Base-by-base conservation (phyloP, 2,888 invertebrate genomes). In the Baccha elongata region DNA sequence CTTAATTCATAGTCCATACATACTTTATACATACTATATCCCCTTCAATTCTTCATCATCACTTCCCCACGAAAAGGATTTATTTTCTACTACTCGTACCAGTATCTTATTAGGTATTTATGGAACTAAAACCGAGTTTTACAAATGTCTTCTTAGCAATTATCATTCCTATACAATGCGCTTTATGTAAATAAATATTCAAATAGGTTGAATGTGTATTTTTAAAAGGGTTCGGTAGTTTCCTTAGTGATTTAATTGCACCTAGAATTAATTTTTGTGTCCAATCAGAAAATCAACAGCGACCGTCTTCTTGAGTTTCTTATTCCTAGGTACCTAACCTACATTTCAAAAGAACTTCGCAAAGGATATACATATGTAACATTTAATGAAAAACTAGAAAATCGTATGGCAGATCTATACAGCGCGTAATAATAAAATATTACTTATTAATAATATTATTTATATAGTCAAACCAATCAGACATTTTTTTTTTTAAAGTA, bases 131-230 rank as follows among this genome's bases (percentile, higher is more conserved):
- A 40, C 40, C 58, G 40, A 40, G 11, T 26, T 55, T 35, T 55
- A 21, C 55, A 40, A 55, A 55, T 37, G 37, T 55, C 55, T 55
- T 55, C 52, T 32, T 53, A 32, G 3, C 32, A 53, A 53, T 53
- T 53, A 52, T 52, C 29, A 29, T 26, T 52, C 52, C 32, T 52
- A 50, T 29, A 29, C 50, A 52, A 52, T 52, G 32, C 32, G 17
- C 13, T 10, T 29, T 50, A 15, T 48, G 29, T 50, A 50, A 17
- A 29, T 50, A 50, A 50, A 17, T 50, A 50, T 50, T 50, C 26
- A 50, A 50, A 50, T 50, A 15, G 8, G 10, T 32, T 32, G 29
- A 17, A 0, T 52, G 17, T 19, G 26, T 19, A 17, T 52, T 52
- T 29, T 11, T 10, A 17, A 32, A 11, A 32, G 11, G 17, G 17